phyloP scores from a whole-genome alignment of 2,888 invertebrate species.

The Phlogophora meticulosa region DNA sequence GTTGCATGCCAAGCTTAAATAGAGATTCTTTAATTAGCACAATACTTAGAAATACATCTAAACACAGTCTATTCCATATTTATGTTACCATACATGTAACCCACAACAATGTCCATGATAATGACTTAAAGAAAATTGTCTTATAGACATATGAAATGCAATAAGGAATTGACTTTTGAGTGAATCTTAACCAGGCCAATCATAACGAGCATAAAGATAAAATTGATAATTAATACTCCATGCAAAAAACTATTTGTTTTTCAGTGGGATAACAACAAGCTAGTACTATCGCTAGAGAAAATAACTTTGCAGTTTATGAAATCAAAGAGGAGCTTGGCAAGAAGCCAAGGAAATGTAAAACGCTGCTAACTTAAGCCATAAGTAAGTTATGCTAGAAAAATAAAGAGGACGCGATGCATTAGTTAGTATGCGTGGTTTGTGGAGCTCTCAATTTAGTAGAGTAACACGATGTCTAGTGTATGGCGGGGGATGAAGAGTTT shows the following conservation, averaged over 20 bases:
- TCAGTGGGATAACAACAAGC: neutral
- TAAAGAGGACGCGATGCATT: constrained; percentile 15
- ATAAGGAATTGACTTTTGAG: too few relatives aligned
- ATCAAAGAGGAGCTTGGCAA: constrained; percentile 21
- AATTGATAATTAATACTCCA: too few relatives aligned
- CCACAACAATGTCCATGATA: too few relatives aligned
- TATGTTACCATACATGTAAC: too few relatives aligned
- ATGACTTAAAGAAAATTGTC: too few relatives aligned
- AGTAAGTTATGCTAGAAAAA: constrained; percentile 22
- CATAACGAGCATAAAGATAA: too few relatives aligned
- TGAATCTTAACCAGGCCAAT: too few relatives aligned
- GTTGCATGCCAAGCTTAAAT: too few relatives aligned
- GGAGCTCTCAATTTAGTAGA: constrained; percentile 10
- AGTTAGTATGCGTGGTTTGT: neutral
- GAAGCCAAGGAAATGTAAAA: constrained; percentile 16
- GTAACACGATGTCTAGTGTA: neutral
- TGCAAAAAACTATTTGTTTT: neutral
- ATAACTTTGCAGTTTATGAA: constrained; percentile 8
- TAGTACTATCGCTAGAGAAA: constrained; percentile 4
- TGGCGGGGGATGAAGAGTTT: neutral
- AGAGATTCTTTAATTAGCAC: too few relatives aligned
- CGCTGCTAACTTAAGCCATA: constrained; percentile 21
- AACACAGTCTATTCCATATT: too few relatives aligned
- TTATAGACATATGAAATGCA: too few relatives aligned
- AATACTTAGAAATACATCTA: too few relatives aligned